phyloP scores from a whole-genome alignment of 2,113 vertebrate genomes.

The Collichthys lucidus region DNA sequence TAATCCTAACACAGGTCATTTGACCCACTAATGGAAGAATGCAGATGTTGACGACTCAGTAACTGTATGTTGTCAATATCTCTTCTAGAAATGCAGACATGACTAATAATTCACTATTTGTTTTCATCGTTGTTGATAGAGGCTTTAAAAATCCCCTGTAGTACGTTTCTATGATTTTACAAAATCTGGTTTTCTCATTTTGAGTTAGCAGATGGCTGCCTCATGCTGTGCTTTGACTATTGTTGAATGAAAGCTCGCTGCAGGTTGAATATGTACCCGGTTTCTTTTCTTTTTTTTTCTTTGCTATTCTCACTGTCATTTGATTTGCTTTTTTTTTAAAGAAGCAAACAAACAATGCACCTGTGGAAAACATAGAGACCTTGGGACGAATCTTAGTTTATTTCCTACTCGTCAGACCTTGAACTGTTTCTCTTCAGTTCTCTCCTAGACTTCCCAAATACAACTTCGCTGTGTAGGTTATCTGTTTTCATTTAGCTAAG shows the following conservation, averaged over 20 bases:
- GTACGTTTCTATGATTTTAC: not conserved
- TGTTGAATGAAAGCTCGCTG: constrained; percentile 27
- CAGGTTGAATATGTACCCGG: not conserved
- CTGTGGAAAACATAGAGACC: constrained; percentile 19
- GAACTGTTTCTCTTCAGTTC: not conserved
- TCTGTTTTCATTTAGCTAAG: constrained; percentile 84
- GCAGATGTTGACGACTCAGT: too few relatives aligned
- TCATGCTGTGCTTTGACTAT: constrained; percentile 24
- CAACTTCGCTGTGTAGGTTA: constrained; percentile 47
- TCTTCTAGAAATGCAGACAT: too few relatives aligned
- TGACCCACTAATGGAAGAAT: not conserved
- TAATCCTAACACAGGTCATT: not conserved
- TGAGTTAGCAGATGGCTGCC: constrained; percentile 9
- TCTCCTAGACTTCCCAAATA: constrained; percentile 23
- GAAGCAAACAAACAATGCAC: constrained; percentile 16
- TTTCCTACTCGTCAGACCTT: constrained; percentile 32
- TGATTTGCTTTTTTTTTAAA: constrained; percentile 19
- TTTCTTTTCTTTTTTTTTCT: constrained; percentile 1
- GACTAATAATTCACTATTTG: not conserved
- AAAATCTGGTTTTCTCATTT: not conserved
- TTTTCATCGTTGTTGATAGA: not conserved
- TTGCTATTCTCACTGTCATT: constrained; percentile 11
- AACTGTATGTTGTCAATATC: too few relatives aligned
- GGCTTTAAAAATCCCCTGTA: not conserved
- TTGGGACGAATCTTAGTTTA: constrained; percentile 23